Base-by-base conservation (phyloP, 1,140 invertebrate species). In the Eueides isabella region DNA sequence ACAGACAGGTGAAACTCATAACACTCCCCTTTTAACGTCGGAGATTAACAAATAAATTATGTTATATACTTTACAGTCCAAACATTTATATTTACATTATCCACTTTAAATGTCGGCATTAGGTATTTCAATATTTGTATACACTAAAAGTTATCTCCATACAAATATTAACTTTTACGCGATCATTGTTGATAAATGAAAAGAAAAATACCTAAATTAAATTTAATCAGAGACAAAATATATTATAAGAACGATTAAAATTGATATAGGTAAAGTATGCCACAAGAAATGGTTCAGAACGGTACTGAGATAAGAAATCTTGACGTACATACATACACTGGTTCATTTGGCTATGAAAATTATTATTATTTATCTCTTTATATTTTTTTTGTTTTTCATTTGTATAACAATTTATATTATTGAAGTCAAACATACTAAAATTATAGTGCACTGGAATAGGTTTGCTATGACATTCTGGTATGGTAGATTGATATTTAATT, bases 111-210 rank as follows among this genome's bases (percentile, higher is more conserved):
- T 0, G 48, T 55, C 23, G 48, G 48, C 19, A 55, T 55, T 55
- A n/a, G n/a, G n/a, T n/a, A 55, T 4, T 55, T 55, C 7, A 55
- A 55, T 55, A 55, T 55, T 55, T 55, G 48, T 2, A 11, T 55
- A 55, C 48, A 55, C 23, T 26, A 55, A 26, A 26, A 55, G 3
- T 26, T 55, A 55, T 55, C 48, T 55, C 48, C 48, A 55, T 1
- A 55, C 48, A 55, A 55, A 55, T 55, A 55, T 55, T 55, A 55
- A 55, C 23, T 4, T 55, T 26, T 55, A 26, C 12, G 48, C 23
- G 48, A 55, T 26, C 16, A 23, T 55, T 55, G 48, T 55, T 55
- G 48, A 12, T 55, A 55, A 6, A 55, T 16, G 35, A 11, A 23
- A 26, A 55, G n/a, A 55, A n/a, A 55, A 26, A 55, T 55, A 55